Percentiles rank a stretch among this genome's conserved stretches.
Evolutionary conservation across 2,888 invertebrate species (phyloP).

Genomic region (Drosophila quasianomalipes): DNA sequence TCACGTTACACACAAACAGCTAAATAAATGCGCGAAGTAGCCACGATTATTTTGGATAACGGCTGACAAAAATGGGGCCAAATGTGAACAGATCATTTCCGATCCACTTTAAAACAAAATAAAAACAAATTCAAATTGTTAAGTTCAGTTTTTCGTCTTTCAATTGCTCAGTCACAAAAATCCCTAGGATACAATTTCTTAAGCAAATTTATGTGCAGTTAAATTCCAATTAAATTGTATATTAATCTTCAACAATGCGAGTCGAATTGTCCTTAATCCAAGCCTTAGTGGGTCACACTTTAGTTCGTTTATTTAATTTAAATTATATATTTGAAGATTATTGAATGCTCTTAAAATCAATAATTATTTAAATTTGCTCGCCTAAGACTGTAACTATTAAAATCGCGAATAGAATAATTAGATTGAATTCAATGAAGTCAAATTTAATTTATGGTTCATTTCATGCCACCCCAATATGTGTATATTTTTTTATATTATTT

Average conservation of each 20-base stretch:
- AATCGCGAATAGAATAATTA: neutral
- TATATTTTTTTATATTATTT: too few relatives aligned
- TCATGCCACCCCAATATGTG: too few relatives aligned
- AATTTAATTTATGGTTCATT: neutral
- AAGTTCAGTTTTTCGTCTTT: neutral
- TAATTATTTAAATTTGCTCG: neutral
- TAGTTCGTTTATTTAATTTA: too few relatives aligned
- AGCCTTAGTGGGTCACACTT: too few relatives aligned
- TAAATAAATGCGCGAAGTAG: neutral
- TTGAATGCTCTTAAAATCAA: neutral
- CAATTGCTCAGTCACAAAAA: neutral
- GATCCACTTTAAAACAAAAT: neutral
- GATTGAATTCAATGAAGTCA: neutral
- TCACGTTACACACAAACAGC: conserved; percentile 24
- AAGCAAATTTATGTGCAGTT: neutral
- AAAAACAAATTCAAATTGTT: neutral
- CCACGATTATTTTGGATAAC: neutral
- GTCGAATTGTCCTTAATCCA: too few relatives aligned
- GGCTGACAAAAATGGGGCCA: too few relatives aligned
- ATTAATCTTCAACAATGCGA: neutral
- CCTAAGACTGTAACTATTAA: neutral
- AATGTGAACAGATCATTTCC: neutral
- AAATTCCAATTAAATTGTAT: neutral
- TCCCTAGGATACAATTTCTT: accelerated
- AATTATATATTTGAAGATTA: too few relatives aligned